Evolutionary conservation across 2,888 invertebrate species (phyloP), one percentile per base, ranked within the genome.

Genomic region (Leptinotarsa juncta): DNA sequence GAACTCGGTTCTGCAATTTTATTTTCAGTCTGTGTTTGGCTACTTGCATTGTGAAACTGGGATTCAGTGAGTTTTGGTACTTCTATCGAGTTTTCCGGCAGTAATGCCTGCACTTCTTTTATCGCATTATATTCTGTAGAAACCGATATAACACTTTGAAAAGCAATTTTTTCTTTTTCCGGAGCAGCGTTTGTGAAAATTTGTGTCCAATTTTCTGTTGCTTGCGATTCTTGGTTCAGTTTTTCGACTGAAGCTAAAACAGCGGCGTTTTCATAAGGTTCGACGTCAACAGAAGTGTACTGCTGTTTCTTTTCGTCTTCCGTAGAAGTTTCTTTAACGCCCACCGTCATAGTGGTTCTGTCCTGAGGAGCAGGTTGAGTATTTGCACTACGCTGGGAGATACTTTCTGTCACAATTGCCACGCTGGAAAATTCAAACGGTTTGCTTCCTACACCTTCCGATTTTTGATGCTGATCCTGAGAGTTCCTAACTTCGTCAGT

Each of bases 1-100:
- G n/a, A 26, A 32, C 16, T 32, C 16, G 26, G 16, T 62, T 62
- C 15, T 4, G 60, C 15, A 14, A 16, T 26, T 1, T 26, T 0
- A 15, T 62, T 18, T 32, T 62, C 62, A 32, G 62, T 62, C 62
- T 62, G 62, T 12, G 26, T 62, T 32, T 16, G 26, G 26, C 26
- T 12, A 32, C 62, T 32, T 5, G 26, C 62, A n/a, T 16, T 7
- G 7, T n/a, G n/a, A 32, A 10, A 18, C 32, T 32, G 62, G 14
- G 32, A 7, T 62, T 62, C 26, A 5, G 16, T 32, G 3, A n/a
- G 14, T 62, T 32, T 26, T 4, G 62, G 16, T 32, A 5, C 32
- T 62, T 7, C 18, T 32, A 16, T n/a, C 18, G 3, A 7, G 10
- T 62, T n/a, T 5, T 62, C 62, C 16, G 62, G 26, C 5, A 32